Conservation (phyloP, 2,797 vertebrate species). For the Cossypha dichroa region DNA sequence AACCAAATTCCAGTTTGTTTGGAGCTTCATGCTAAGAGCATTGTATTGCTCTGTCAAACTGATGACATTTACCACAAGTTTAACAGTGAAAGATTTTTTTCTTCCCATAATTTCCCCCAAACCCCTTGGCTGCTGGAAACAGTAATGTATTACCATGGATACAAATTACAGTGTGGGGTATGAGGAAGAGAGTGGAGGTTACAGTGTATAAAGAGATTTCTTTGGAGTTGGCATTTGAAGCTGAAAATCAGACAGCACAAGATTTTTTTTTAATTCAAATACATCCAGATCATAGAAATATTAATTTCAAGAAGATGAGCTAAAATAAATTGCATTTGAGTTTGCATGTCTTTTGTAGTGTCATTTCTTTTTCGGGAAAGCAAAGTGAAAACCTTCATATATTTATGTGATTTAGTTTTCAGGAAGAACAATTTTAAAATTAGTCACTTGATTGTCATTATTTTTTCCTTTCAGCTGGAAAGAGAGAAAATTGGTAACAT, state of each 20-base stretch:
- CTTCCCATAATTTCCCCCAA: slow-evolving; percentile 28
- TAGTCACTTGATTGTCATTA: background rate
- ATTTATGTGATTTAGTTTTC: background rate
- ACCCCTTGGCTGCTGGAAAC: background rate
- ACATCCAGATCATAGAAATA: background rate
- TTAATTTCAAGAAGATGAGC: slow-evolving; percentile 5
- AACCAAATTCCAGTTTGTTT: slow-evolving; percentile 50
- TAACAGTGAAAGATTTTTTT: slow-evolving; percentile 40
- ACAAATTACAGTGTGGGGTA: slow-evolving; percentile 37
- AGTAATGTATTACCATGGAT: slow-evolving; percentile 47
- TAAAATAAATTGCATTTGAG: background rate
- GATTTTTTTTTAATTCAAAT: background rate
- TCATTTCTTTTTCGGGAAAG: background rate
- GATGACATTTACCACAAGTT: slow-evolving; percentile 43
- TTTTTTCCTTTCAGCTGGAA: background rate
- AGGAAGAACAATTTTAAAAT: background rate
- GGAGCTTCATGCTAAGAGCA: background rate
- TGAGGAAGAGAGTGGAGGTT: background rate
- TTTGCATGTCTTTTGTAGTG: background rate
- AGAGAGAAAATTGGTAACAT: background rate
- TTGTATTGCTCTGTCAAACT: background rate
- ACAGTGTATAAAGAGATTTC: background rate
- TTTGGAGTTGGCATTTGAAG: background rate
- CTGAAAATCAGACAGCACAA: background rate
- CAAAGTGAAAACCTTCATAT: background rate